phyloP scores from a whole-genome alignment of 2,888 invertebrate species.

The Himalopsyche anomala region DNA sequence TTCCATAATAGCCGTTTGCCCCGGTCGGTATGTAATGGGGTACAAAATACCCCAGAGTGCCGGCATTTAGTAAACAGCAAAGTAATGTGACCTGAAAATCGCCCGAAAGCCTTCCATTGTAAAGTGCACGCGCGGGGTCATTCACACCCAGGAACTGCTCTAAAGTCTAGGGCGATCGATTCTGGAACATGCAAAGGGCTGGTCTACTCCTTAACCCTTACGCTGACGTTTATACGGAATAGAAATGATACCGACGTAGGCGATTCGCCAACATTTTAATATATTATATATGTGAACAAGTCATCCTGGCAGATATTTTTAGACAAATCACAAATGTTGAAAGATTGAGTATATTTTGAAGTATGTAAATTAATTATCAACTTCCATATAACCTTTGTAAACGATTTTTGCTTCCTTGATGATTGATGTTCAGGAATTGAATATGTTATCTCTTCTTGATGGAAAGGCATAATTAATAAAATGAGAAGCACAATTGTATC shows the following conservation, averaged over 20 bases:
- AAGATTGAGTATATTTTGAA: too few species aligned
- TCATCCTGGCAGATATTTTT: too few species aligned
- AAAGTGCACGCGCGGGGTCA: conserved; percentile 38
- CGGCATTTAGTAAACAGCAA: conserved; percentile 32
- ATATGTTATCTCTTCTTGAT: too few species aligned
- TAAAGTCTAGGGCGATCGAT: conserved; percentile 40
- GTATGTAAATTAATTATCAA: too few species aligned
- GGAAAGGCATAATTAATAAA: too few species aligned
- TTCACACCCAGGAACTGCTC: conserved; percentile 10
- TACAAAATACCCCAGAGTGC: neutral
- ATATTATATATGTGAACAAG: too few species aligned
- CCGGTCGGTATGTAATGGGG: neutral
- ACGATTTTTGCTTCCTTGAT: too few species aligned
- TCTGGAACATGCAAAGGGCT: conserved; percentile 40
- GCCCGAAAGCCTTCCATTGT: conserved; percentile 13
- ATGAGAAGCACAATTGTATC: too few species aligned
- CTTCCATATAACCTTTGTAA: too few species aligned
- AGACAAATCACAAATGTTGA: too few species aligned
- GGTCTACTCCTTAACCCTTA: conserved; percentile 38
- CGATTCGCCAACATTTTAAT: neutral
- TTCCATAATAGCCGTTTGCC: neutral
- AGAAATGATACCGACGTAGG: neutral
- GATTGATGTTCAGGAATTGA: too few species aligned
- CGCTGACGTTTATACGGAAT: neutral
- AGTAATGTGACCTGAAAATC: conserved; percentile 39